Percentiles rank a stretch among this genome's conserved stretches.
phyloP scores from a whole-genome alignment of 2,888 invertebrate species.

The Acanthosepion lycidas region DNA sequence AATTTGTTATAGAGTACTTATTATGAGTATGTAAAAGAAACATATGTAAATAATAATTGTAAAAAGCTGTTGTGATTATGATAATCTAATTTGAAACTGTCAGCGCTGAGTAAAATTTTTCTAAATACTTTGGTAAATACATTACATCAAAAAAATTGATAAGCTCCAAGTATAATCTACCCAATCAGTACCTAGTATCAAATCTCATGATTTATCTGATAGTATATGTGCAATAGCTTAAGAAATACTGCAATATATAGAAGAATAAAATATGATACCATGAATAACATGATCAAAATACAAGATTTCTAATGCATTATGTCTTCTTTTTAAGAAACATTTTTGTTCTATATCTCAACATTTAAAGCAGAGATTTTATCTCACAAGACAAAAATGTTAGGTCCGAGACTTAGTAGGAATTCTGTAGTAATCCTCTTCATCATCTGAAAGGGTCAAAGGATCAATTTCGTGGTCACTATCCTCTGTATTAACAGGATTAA shows the following conservation, averaged over 20 bases:
- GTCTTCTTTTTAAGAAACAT: background rate
- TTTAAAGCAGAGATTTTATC: conserved; percentile 8
- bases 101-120: too few species aligned
- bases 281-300: background rate
- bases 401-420: conserved; percentile 60
- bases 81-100: too few species aligned
- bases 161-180: too few species aligned
- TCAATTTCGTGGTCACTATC: conserved; percentile 73
- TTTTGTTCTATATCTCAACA: background rate
- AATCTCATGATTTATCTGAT: too few species aligned
- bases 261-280: background rate
- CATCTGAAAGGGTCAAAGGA: conserved; percentile 69
- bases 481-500: conserved; percentile 71
- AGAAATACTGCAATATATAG: background rate
- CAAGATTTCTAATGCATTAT: background rate
- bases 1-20: too few species aligned
- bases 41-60: too few species aligned
- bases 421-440: conserved; percentile 71
- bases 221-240: too few species aligned
- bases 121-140: too few species aligned
- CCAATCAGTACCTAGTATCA: too few species aligned
- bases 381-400: background rate
- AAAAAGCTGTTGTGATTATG: too few species aligned
- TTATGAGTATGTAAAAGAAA: too few species aligned
- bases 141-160: too few species aligned